Percentiles rank a stretch among this genome's conserved stretches.
Evolutionary conservation across 2,888 invertebrate species (phyloP).

Genomic region (Crossocerus cetratus): DNA sequence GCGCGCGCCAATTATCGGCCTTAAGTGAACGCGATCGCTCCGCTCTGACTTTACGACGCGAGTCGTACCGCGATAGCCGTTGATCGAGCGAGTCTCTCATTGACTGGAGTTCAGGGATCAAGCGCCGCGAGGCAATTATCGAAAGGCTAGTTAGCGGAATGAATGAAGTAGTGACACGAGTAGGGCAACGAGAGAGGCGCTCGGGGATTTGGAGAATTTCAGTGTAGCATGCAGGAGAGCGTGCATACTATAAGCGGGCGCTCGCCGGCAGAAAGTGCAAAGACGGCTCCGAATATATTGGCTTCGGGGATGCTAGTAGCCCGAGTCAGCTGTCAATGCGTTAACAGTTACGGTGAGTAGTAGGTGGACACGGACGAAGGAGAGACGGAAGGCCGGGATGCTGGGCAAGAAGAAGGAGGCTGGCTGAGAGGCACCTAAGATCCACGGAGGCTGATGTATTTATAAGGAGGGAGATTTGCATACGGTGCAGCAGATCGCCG

Average conservation of each 20-base stretch:
- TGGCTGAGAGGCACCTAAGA: constrained; percentile 67
- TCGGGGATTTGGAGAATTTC: background rate
- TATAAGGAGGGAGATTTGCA: constrained; percentile 77
- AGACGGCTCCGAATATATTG: constrained; percentile 45
- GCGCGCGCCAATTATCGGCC: background rate
- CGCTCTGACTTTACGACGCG: background rate
- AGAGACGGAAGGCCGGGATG: constrained; percentile 27
- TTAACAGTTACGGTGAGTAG: constrained; percentile 30
- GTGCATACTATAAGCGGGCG: background rate
- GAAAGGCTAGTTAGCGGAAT: background rate
- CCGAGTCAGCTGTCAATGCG: constrained; percentile 50
- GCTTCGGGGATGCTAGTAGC: constrained; percentile 15
- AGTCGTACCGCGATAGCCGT: background rate
- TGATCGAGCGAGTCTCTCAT: background rate
- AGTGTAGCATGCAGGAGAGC: no score
- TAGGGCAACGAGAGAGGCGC: background rate
- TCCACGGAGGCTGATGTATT: constrained; percentile 75
- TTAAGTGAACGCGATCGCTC: background rate
- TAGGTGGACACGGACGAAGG: constrained; percentile 26
- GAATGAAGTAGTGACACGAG: background rate
- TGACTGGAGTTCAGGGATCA: background rate
- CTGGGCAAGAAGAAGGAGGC: constrained; percentile 36
- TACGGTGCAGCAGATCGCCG: constrained; percentile 74
- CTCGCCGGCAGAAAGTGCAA: constrained; percentile 10
- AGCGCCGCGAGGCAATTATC: background rate